Percentiles rank a stretch among this genome's conserved stretches.
Evolutionary conservation across 2,113 vertebrate species (phyloP).

Genomic region (Dicentrarchus labrax): DNA sequence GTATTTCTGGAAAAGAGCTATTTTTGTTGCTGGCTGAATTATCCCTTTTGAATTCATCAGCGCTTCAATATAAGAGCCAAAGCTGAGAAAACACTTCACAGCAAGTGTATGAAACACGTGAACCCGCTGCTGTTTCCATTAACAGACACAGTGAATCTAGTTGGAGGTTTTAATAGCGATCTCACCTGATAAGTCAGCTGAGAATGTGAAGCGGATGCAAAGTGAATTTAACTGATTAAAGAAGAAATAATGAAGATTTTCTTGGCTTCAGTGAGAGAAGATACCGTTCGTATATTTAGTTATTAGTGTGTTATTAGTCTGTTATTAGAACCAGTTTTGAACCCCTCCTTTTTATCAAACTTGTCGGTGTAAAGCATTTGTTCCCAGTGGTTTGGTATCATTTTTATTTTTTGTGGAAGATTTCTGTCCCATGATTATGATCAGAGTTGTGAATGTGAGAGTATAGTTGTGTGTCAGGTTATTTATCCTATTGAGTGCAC

Average conservation of each 20-base stretch:
- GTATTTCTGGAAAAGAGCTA: constrained; percentile 7
- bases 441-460: constrained; percentile 63
- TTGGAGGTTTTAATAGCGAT: not conserved
- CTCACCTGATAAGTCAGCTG: not conserved
- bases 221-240: not conserved
- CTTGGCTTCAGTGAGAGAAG: constrained; percentile 10
- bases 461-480: constrained; percentile 50
- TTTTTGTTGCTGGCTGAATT: constrained; percentile 20
- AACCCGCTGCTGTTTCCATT: constrained; percentile 25
- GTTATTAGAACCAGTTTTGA: constrained; percentile 40
- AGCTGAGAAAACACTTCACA: constrained; percentile 19
- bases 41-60: not conserved
- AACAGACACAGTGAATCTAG: constrained; percentile 2
- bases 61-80: not conserved
- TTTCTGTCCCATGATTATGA: constrained; percentile 35
- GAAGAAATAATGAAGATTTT: not conserved
- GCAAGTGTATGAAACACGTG: constrained; percentile 14
- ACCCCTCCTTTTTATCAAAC: not conserved
- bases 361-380: constrained; percentile 15
- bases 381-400: constrained; percentile 43
- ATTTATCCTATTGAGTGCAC: constrained; percentile 72
- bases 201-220: constrained; percentile 12
- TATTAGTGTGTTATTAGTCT: constrained; percentile 51
- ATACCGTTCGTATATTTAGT: constrained; percentile 35
- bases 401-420: constrained; percentile 21